Percentiles rank a stretch among this genome's conserved stretches.
phyloP scores from a whole-genome alignment of 2,797 vertebrate species.

The Gephyroberyx darwinii region DNA sequence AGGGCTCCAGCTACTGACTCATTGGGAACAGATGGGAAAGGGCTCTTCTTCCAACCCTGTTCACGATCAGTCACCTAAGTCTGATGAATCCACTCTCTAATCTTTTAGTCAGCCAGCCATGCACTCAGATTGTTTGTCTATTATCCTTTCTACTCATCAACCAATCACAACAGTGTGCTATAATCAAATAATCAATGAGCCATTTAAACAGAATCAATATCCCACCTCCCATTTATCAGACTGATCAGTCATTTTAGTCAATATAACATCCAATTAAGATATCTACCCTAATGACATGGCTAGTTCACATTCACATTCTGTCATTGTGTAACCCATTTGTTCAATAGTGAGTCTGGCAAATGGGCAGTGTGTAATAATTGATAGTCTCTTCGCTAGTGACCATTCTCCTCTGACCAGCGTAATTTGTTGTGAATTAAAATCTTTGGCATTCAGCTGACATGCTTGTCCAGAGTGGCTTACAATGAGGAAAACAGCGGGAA shows the following conservation, averaged over 20 bases:
- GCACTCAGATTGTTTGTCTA: conserved; percentile 52
- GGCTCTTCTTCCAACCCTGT: conserved; percentile 1
- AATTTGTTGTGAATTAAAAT: conserved; percentile 31
- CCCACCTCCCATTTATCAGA: conserved; percentile 62
- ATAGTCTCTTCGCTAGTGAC: conserved; percentile 8
- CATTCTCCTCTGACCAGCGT: conserved; percentile 15
- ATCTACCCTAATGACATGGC: conserved; percentile 56
- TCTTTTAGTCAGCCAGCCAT: conserved; percentile 54
- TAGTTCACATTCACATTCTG: conserved; percentile 48
- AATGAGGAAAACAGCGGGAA: conserved; percentile 2
- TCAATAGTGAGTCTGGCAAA: conserved; percentile 34
- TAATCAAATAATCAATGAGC: conserved; percentile 77
- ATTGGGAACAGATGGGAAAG: neutral
- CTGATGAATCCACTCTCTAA: conserved; percentile 43
- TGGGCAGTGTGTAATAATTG: conserved; percentile 34
- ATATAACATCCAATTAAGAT: conserved; percentile 68
- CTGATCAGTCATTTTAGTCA: conserved; percentile 59
- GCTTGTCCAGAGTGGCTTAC: conserved; percentile 13
- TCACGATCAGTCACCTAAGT: conserved; percentile 34
- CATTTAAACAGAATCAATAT: conserved; percentile 70
- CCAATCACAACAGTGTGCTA: conserved; percentile 66
- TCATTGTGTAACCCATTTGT: conserved; percentile 47
- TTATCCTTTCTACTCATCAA: conserved; percentile 65
- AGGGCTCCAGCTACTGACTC: conserved; percentile 15
- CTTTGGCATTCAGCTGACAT: conserved; percentile 30